Base-by-base conservation (phyloP, 1,140 invertebrate species). In the Cataglyphis hispanica region DNA sequence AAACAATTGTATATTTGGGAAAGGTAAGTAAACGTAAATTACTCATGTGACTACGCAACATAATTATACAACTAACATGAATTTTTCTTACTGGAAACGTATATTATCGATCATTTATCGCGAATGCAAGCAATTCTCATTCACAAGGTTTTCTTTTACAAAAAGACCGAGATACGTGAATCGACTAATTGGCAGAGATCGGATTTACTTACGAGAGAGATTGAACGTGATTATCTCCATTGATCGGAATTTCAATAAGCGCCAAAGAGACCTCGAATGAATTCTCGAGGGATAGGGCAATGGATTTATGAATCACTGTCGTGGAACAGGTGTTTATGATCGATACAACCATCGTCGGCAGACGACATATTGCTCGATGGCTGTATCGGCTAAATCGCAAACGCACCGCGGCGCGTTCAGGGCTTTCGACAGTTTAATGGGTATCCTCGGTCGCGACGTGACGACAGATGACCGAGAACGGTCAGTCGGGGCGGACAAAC, bases 271-370 rank as follows among this genome's bases (percentile, higher is more conserved):
- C 8, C 1, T 25, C n/a, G 34, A 50, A 19, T 16, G n/a, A 3
- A 40, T n/a, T n/a, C 0, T 50, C 19, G 7, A 40, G 11, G 7
- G 34, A 7, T 34, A 27, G 31, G 60, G n/a, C 8, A 22, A 31
- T 27, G 72, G 72, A 76, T 84, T n/a, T 43, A 84, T 84, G 60
- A 84, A 84, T 84, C 70, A 76, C 69, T 63, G 81, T 61, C 72
- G 16, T 6, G 40, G 64, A 84, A 77, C 81, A 84, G 58, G 81
- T 77, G 81, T 84, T 84, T 84, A 84, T 84, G 70, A 84, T 76
- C 72, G 81, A 84, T 84, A 84, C 58, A 84, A 43, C n/a, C 81
- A 53, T 84, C 58, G 72, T 40, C 25, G 43, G 19, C 31, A 63
- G 34, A 76, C 40, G 80, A 84, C 80, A 76, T 84, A 84, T 83